phyloP scores from a whole-genome alignment of 2,888 invertebrate species.

The Pseudeuparius sepicola region DNA sequence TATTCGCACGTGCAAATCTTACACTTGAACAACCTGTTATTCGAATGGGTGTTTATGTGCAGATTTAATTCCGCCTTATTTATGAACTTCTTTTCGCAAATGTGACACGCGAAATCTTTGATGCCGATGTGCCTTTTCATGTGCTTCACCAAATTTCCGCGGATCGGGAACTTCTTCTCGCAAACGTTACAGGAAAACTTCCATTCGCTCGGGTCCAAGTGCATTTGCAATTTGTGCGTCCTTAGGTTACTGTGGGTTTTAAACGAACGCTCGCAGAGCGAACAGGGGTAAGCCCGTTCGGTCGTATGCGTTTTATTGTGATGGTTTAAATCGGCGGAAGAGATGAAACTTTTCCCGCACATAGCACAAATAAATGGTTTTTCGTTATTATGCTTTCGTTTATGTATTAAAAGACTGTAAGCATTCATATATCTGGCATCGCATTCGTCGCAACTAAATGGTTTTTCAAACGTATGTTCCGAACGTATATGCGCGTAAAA shows the following conservation, averaged over 20 bases:
- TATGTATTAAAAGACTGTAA: slow-evolving; percentile 28
- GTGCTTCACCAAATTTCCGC: slow-evolving; percentile 30
- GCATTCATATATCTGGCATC: slow-evolving; percentile 27
- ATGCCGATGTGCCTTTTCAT: slow-evolving; percentile 29
- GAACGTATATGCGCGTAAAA: slow-evolving; percentile 26
- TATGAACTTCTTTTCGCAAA: slow-evolving; percentile 29
- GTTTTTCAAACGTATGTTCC: slow-evolving; percentile 28
- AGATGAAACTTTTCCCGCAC: slow-evolving; percentile 35
- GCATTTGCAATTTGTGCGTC: slow-evolving; percentile 31
- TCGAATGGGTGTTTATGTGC: slow-evolving; percentile 29
- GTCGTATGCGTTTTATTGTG: slow-evolving; percentile 23
- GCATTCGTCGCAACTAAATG: slow-evolving; percentile 29
- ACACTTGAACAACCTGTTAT: slow-evolving; percentile 34
- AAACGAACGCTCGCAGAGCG: slow-evolving; percentile 12
- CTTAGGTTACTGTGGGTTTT: slow-evolving; percentile 21
- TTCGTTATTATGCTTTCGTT: slow-evolving; percentile 28
- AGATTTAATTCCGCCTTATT: slow-evolving; percentile 27
- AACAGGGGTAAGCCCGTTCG: slow-evolving; percentile 1
- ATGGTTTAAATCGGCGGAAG: slow-evolving; percentile 27
- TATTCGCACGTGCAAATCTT: slow-evolving; percentile 45
- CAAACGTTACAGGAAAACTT: slow-evolving; percentile 29
- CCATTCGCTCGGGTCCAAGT: slow-evolving; percentile 31
- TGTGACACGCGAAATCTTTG: slow-evolving; percentile 28
- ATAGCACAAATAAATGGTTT: slow-evolving; percentile 27
- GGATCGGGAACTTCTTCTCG: slow-evolving; percentile 30